Conservation (phyloP, 1,140 invertebrate species). For the Drosophila pectinifera region DNA sequence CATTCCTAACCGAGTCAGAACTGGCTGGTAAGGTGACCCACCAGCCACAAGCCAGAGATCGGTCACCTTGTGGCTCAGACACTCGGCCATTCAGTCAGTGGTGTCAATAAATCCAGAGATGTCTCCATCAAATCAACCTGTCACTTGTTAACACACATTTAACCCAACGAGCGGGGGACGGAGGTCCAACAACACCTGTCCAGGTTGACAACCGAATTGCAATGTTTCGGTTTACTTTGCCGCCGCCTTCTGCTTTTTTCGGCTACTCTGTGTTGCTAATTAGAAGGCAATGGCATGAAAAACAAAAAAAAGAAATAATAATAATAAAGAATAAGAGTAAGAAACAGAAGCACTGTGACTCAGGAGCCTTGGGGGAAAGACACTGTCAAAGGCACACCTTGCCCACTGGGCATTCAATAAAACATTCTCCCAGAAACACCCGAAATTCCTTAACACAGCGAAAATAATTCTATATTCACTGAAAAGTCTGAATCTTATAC, state of each 20-base stretch:
- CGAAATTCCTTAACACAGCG: conserved; percentile 4
- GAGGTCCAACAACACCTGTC: conserved; percentile 54
- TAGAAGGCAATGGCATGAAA: conserved; percentile 51
- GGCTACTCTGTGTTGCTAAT: conserved; percentile 39
- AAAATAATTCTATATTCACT: neutral
- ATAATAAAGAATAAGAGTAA: neutral
- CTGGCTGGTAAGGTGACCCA: conserved; percentile 36
- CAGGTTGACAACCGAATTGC: conserved; percentile 48
- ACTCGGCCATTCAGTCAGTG: conserved; percentile 43
- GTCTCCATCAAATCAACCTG: conserved; percentile 63
- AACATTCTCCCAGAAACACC: conserved; percentile 14
- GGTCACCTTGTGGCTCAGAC: conserved; percentile 59
- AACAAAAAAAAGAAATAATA: conserved; percentile 8
- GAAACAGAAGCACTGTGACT: conserved; percentile 29
- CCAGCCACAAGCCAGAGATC: conserved; percentile 13
- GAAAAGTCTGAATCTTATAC: no score
- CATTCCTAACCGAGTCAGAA: neutral
- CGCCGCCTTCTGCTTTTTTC: conserved; percentile 9
- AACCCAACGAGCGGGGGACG: neutral
- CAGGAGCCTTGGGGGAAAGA: conserved; percentile 8
- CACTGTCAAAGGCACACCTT: conserved; percentile 17
- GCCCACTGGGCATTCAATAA: neutral
- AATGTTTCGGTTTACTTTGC: no score
- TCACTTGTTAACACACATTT: conserved; percentile 76
- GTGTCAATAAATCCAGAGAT: conserved; percentile 66